Base-by-base conservation (phyloP, 1,140 invertebrate species). In the Steinernema khuongi region DNA sequence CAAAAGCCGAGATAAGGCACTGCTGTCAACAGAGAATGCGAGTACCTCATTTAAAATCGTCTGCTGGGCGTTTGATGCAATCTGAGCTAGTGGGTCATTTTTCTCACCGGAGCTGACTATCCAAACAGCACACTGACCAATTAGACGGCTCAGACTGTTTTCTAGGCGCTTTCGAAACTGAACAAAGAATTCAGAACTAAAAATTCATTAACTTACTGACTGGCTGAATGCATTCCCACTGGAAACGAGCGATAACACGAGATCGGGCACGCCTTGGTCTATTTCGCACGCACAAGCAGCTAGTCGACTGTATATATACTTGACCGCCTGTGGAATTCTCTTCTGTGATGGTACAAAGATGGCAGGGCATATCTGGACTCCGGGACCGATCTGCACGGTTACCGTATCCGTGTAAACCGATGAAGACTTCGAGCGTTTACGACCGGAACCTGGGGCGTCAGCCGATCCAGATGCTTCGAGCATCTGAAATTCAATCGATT, bases 241-340 rank as follows among this genome's bases (percentile, higher is more conserved):
- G n/a, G 77, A 77, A 26, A 83, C 76, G 4, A 83, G 29, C 19
- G 81, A 78, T 26, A 84, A 50, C n/a, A 83, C 44, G 17, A 83
- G 33, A 72, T 84, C 75, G 18, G 82, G 79, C 22, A 83, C 75
- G 29, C 82, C 82, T 73, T 82, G 74, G 71, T 81, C 80, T 0
- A 81, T 66, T 72, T 79, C 78, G 18, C 43, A 68, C 26, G 80
- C 79, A 1, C 68, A 67, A 1, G 80, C 71, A 1, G 80, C 77
- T 22, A 81, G 67, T 14, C 73, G 33, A 67, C 79, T 81, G 70
- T 81, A 81, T 32, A 79, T 73, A 41, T 79, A 60, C 69, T 79
- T 79, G 7, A 79, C 78, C n/a, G 77, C 73, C 19, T 70, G 70
- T 29, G 77, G 72, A 22, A 79, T 72, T n/a, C n/a, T 32, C 28